Evolutionary conservation across 2,888 invertebrate genomes (phyloP).

Genomic region (Scaptomyza tumidula): DNA sequence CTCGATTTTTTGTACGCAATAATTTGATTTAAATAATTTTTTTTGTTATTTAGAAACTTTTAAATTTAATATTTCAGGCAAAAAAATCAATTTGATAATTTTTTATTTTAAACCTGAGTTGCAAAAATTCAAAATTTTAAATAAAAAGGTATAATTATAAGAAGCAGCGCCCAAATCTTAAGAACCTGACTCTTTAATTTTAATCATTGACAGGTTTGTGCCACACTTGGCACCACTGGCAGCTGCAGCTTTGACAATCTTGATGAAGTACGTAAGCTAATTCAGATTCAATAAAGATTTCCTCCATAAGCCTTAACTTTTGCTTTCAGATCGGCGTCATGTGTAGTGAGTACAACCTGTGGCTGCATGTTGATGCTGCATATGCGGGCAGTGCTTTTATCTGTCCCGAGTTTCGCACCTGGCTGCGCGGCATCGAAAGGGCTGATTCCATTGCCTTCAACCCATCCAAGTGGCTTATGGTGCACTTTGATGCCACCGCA

Average conservation of each 20-base stretch:
- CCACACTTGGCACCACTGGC: constrained; percentile 98
- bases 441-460: constrained; percentile 99
- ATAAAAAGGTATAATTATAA: too few relatives aligned
- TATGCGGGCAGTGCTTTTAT: constrained; percentile 98
- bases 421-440: constrained; percentile 95
- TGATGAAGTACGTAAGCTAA: constrained; percentile 83
- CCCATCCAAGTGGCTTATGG: constrained; percentile 99
- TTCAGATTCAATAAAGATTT: too few relatives aligned
- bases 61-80: too few relatives aligned
- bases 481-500: constrained; percentile 99
- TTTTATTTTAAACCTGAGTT: too few relatives aligned
- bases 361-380: constrained; percentile 99
- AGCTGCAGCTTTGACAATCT: constrained; percentile 98
- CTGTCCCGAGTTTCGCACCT: constrained; percentile 96
- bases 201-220: constrained; percentile 87
- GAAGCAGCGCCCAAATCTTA: too few relatives aligned
- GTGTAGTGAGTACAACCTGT: constrained; percentile 92
- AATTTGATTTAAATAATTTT: too few relatives aligned
- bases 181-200: neutral
- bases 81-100: too few relatives aligned
- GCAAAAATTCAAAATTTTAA: too few relatives aligned
- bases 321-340: constrained; percentile 86
- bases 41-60: neutral
- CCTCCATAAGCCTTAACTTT: neutral
- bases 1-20: too few relatives aligned